phyloP scores from a whole-genome alignment of 2,797 vertebrate genomes.

The Sebastes melanostomus region DNA sequence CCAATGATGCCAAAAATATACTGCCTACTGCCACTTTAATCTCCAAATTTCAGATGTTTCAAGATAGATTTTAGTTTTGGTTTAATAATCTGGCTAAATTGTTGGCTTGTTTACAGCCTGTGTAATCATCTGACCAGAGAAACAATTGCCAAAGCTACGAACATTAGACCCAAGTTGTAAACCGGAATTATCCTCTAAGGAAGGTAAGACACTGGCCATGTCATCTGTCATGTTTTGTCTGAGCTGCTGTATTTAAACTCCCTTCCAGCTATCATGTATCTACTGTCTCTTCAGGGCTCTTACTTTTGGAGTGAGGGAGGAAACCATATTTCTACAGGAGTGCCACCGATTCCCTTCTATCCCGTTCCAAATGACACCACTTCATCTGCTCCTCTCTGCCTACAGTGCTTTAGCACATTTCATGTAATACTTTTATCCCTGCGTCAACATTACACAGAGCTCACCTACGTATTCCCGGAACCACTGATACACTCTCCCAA shows the following conservation, averaged over 20 bases:
- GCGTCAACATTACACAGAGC: slow-evolving; percentile 53
- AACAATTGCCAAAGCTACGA: background rate
- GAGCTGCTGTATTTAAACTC: slow-evolving; percentile 12
- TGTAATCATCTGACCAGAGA: background rate
- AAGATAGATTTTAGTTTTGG: background rate
- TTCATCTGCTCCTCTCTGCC: slow-evolving; percentile 44
- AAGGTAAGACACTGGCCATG: background rate
- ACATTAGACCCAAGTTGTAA: background rate
- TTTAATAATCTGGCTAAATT: background rate
- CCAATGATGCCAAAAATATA: no score
- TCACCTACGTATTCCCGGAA: slow-evolving; percentile 51
- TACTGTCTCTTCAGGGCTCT: background rate
- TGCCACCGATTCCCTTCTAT: slow-evolving; percentile 23
- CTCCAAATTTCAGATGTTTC: background rate
- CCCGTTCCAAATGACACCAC: slow-evolving; percentile 38
- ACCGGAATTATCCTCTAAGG: background rate
- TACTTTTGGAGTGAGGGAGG: slow-evolving; percentile 1
- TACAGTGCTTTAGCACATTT: slow-evolving; percentile 51
- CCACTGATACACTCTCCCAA: slow-evolving; percentile 43
- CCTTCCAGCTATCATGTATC: background rate
- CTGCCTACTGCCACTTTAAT: background rate
- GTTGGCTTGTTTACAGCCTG: background rate
- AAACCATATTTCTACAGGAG: slow-evolving; percentile 24
- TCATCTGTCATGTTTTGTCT: background rate
- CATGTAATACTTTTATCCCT: slow-evolving; percentile 66